These are phyloP conservation scores for Sarcoramphus papa DNA, from an alignment of 2,797 vertebrate species.

Conservation along the genomic window DNA sequence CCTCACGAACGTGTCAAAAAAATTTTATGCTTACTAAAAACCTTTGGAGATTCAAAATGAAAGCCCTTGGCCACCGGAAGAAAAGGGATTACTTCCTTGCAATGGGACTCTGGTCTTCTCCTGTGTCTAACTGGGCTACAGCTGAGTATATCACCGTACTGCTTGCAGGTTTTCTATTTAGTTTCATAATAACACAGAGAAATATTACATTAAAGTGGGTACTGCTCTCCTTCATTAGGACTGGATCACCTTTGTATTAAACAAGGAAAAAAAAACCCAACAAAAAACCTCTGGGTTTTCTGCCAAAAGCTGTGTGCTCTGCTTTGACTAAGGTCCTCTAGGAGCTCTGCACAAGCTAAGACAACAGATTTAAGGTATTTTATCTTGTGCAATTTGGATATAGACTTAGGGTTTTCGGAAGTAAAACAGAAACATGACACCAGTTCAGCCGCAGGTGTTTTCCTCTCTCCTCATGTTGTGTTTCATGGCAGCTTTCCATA, in stretches of 20 bases:
- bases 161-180: neutral
- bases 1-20: neutral
- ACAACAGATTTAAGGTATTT: slow-evolving; percentile 49
- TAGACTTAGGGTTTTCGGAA: slow-evolving; percentile 18
- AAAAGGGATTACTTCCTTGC: neutral
- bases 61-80: neutral
- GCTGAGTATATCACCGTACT: neutral
- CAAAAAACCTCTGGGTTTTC: neutral
- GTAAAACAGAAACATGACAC: slow-evolving; percentile 64
- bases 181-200: neutral
- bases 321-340: slow-evolving; percentile 28
- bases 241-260: neutral
- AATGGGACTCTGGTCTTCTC: neutral
- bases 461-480: slow-evolving; percentile 15
- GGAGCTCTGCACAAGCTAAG: slow-evolving; percentile 51
- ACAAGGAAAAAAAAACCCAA: fast-evolving
- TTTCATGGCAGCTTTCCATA: neutral
- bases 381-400: slow-evolving; percentile 57
- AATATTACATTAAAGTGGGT: neutral
- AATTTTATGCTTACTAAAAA: neutral
- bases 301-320: slow-evolving; percentile 37
- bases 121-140: neutral
- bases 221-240: neutral
- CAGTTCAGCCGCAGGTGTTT: slow-evolving; percentile 51
- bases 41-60: neutral